Percentiles rank a stretch among this genome's conserved stretches.
phyloP scores from a whole-genome alignment of 2,797 vertebrate genomes.

The Danio choprae region DNA sequence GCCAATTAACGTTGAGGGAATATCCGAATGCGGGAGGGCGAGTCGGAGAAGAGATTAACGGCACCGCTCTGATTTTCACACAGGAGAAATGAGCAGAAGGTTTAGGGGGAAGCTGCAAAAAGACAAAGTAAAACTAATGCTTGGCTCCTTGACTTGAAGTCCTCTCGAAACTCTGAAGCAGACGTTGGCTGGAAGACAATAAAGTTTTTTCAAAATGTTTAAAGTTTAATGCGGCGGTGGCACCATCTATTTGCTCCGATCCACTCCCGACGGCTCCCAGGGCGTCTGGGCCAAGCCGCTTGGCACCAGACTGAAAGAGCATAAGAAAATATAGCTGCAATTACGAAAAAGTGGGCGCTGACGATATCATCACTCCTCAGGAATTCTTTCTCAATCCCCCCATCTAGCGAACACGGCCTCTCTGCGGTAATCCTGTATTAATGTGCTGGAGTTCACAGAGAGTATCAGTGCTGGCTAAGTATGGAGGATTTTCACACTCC shows the following conservation, averaged over 20 bases:
- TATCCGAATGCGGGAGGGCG: constrained; percentile 31
- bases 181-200: constrained; percentile 37
- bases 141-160: constrained; percentile 1
- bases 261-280: constrained; percentile 58
- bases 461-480: constrained; percentile 91
- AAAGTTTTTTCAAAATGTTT: constrained; percentile 62
- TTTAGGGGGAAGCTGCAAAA: background rate
- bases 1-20: constrained; percentile 56
- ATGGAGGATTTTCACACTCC: constrained; percentile 88
- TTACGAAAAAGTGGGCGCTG: constrained; percentile 72
- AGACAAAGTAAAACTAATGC: background rate
- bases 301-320: constrained; percentile 68
- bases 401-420: constrained; percentile 78
- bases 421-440: constrained; percentile 85
- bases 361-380: constrained; percentile 67
- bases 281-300: constrained; percentile 63
- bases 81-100: constrained; percentile 23
- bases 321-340: constrained; percentile 75
- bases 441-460: constrained; percentile 88
- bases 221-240: constrained; percentile 67
- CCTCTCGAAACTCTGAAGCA: constrained; percentile 23
- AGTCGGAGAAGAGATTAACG: constrained; percentile 13
- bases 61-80: constrained; percentile 29
- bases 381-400: constrained; percentile 80
- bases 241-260: constrained; percentile 67